These are phyloP conservation scores for Lanistes nyassanus DNA, from an alignment of 1,140 invertebrate genomes.

Conservation along the genomic window DNA sequence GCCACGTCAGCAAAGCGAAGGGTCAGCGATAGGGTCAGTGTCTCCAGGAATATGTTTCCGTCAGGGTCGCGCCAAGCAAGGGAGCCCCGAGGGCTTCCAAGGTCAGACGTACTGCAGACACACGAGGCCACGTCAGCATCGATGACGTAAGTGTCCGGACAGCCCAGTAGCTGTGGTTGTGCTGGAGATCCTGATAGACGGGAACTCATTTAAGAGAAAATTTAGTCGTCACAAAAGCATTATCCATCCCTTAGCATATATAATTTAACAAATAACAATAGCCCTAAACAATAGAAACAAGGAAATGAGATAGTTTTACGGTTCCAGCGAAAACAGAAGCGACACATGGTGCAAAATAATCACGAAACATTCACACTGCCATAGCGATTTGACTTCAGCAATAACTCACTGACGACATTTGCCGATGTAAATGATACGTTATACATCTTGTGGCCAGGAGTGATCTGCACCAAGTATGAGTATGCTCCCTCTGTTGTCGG, in stretches of 20 bases:
- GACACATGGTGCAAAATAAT: neutral
- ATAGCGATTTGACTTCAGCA: neutral
- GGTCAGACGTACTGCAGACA: neutral
- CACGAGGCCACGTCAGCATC: neutral
- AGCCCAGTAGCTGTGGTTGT: neutral
- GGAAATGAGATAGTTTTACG: neutral
- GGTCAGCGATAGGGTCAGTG: neutral
- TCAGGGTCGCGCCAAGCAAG: neutral
- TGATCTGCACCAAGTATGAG: neutral
- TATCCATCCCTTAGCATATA: neutral
- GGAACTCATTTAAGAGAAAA: neutral
- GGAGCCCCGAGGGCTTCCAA: neutral
- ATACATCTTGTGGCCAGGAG: neutral
- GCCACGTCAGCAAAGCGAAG: neutral
- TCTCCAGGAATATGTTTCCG: neutral
- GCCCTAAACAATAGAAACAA: neutral
- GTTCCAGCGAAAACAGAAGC: neutral
- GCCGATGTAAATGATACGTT: neutral
- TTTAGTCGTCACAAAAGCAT: neutral
- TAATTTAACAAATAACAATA: neutral
- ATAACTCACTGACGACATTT: constrained; percentile 1
- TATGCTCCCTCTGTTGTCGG: neutral
- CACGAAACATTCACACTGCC: neutral
- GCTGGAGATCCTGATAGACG: neutral
- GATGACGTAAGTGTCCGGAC: neutral